Evolutionary conservation across 2,113 vertebrate genomes (phyloP), one percentile per base, ranked within the genome.

Genomic region (Chionodraco myersi): DNA sequence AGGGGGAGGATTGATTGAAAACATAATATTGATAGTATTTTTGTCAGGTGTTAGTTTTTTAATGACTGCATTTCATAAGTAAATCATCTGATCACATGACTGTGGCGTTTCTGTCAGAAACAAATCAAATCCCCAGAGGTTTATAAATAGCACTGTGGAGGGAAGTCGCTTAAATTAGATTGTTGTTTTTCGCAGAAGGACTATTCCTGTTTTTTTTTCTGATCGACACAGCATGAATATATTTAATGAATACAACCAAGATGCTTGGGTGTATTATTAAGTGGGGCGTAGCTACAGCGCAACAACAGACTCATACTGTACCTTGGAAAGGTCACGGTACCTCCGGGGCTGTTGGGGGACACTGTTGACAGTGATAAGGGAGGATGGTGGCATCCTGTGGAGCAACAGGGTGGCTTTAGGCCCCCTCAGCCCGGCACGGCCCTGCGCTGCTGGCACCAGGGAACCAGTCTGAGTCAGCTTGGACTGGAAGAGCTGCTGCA

Each of bases 391-490:
- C 71, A 86, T 21, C 79, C 93, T 96, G 93, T 95, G 96, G 83
- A 91, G 95, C 58, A 97, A 91, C 90, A 96, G 85, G 78, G 94
- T 83, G n/a, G 95, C 92, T 94, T 96, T 97, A 76, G 95, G 93
- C 45, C 96, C 96, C 85, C 91, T 94, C 53, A 96, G 92, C 79
- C 96, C 96, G 52, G 95, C 84, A 52, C 93, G 92, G 80, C 95
- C 93, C 75, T 93, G 95, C 9, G 93, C 80, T 83, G 95, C 93
- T 63, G 96, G 95, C 75, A 97, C 79, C 88, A 98, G 95, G 23
- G 97, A 97, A 79, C 97, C 97, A 3, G 96, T 98, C 76, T 96
- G 97, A 71, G 97, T 97, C 94, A 97, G 88, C 89, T 98, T 99
- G 80, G 96, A 95, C 93, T 96, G 96, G 93, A 99, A 99, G 92